These are phyloP conservation scores for Pammene fasciana DNA, from an alignment of 2,888 invertebrate species.

Conservation along the genomic window DNA sequence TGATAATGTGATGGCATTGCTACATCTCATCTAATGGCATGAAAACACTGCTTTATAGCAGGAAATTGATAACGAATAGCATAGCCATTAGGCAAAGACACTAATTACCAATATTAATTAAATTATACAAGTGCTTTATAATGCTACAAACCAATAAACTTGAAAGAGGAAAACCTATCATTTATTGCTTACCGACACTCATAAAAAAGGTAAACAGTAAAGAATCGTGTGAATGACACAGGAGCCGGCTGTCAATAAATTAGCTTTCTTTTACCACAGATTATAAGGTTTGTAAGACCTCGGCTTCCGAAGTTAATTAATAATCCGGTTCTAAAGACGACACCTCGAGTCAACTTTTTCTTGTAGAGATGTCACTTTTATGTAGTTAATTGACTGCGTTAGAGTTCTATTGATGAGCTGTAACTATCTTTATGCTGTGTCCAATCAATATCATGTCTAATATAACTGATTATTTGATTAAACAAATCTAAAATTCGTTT, in stretches of 20 bases:
- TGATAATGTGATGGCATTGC: too few relatives aligned
- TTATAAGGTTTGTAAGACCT: conserved; percentile 39
- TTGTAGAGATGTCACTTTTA: conserved; percentile 30
- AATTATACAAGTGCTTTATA: not conserved
- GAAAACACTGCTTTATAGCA: not conserved
- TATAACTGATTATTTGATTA: too few relatives aligned
- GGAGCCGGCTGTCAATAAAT: conserved; percentile 51
- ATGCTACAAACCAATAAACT: not conserved
- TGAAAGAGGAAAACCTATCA: not conserved
- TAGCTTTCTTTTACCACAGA: conserved; percentile 55
- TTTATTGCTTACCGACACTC: not conserved
- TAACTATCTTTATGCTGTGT: not conserved
- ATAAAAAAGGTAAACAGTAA: conserved; percentile 25
- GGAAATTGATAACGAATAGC: not conserved
- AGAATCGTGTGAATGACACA: conserved; percentile 46
- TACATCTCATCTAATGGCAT: not conserved
- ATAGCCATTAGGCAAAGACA: not conserved
- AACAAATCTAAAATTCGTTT: too few relatives aligned
- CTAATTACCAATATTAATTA: too few relatives aligned
- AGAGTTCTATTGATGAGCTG: not conserved
- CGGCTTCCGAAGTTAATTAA: conserved; percentile 50
- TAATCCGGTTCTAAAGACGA: conserved; percentile 46
- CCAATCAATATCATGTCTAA: not conserved
- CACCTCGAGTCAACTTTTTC: conserved; percentile 43
- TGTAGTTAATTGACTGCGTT: conserved; percentile 29